phyloP scores from a whole-genome alignment of 2,888 invertebrate genomes.

The Yponomeuta evonymella region DNA sequence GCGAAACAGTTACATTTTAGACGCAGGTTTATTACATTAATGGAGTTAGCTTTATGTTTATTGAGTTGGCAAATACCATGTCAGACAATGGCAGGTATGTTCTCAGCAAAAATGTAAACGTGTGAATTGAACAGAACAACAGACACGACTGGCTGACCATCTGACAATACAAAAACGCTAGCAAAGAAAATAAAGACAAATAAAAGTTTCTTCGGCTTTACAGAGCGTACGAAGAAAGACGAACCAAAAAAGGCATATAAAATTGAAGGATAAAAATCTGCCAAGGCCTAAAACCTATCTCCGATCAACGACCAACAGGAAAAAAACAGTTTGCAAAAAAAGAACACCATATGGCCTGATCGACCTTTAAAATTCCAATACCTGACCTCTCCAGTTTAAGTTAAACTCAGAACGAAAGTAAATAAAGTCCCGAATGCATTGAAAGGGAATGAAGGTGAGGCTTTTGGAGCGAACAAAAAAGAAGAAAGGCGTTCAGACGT shows the following conservation, averaged over 20 bases:
- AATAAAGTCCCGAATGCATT: conserved; percentile 32
- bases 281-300: conserved; percentile 21
- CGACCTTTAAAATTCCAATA: conserved; percentile 66
- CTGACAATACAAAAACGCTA: too few species aligned
- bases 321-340: conserved; percentile 66
- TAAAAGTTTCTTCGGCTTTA: too few species aligned
- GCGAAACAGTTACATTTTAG: conserved; percentile 7
- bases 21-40: neutral
- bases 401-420: conserved; percentile 22
- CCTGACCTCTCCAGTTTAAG: conserved; percentile 25
- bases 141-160: too few species aligned
- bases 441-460: neutral
- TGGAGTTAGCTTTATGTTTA: neutral
- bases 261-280: neutral
- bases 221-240: neutral
- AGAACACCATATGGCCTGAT: conserved; percentile 56
- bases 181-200: too few species aligned
- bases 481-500: conserved; percentile 63
- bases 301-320: conserved; percentile 28
- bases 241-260: neutral
- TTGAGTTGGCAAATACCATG: neutral
- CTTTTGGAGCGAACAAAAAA: conserved; percentile 55
- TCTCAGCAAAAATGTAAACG: neutral
- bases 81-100: too few species aligned
- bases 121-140: neutral